Percentiles rank a stretch among this genome's conserved stretches.
Evolutionary conservation across 2,888 invertebrate species (phyloP).

Genomic region (Eilema griseolum): DNA sequence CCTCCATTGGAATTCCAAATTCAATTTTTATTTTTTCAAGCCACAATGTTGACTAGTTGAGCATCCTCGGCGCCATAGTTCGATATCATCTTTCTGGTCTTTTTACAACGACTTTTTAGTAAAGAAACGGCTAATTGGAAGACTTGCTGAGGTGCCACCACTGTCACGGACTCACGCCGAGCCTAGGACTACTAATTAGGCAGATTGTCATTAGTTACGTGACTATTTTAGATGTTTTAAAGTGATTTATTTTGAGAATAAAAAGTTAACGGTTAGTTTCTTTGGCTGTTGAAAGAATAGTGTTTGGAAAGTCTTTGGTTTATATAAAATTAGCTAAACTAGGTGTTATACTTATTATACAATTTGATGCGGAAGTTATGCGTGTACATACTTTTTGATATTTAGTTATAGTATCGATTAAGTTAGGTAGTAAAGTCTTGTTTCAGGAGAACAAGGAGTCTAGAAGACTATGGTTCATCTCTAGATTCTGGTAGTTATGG

Average conservation of each 20-base stretch:
- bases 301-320: background rate
- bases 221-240: constrained; percentile 27
- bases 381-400: too few species aligned
- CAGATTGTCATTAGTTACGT: constrained; percentile 45
- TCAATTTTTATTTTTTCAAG: constrained; percentile 10
- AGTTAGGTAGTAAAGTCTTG: too few species aligned
- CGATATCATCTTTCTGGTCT: constrained; percentile 47
- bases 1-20: constrained; percentile 16
- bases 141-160: constrained; percentile 36
- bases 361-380: too few species aligned
- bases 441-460: too few species aligned
- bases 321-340: background rate
- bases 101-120: constrained; percentile 37
- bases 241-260: constrained; percentile 31
- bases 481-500: too few species aligned
- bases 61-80: constrained; percentile 35
- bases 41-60: constrained; percentile 17
- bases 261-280: background rate
- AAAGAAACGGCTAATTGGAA: constrained; percentile 44
- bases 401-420: too few species aligned
- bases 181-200: constrained; percentile 47
- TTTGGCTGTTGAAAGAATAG: constrained; percentile 1
- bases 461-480: too few species aligned
- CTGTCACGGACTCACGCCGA: constrained; percentile 54
- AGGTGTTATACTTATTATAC: too few species aligned